Percentiles rank a stretch among this genome's conserved stretches.
Evolutionary conservation across 2,888 invertebrate genomes (phyloP).

Genomic region (Coecobrya sp.): DNA sequence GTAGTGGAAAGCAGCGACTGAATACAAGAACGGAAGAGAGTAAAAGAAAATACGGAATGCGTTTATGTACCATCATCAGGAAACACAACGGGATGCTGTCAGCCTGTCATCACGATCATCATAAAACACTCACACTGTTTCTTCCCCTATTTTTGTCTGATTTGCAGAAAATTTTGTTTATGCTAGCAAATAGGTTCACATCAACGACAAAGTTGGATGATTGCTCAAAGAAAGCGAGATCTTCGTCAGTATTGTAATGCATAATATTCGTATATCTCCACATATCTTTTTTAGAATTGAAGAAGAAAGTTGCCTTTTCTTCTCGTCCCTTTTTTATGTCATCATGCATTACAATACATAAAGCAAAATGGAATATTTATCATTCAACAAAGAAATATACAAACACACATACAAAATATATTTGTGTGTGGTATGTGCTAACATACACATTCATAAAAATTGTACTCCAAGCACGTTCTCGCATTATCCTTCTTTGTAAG

Average conservation of each 20-base stretch:
- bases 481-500: not conserved
- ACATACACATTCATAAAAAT: conserved; percentile 2
- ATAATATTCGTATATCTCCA: not conserved
- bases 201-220: conserved; percentile 60
- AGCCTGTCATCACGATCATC: conserved; percentile 74
- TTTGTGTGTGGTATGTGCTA: not conserved
- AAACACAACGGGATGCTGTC: conserved; percentile 69
- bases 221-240: conserved; percentile 56
- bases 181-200: conserved; percentile 64
- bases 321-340: conserved; percentile 34
- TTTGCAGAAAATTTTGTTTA: conserved; percentile 75
- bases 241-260: not conserved
- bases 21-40: not conserved
- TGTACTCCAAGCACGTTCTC: conserved; percentile 43
- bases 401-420: not conserved
- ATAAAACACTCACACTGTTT: conserved; percentile 66
- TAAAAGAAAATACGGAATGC: conserved; percentile 61
- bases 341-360: conserved; percentile 52
- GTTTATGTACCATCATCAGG: conserved; percentile 65
- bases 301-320: conserved; percentile 8
- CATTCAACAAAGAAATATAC: not conserved
- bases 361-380: conserved; percentile 57
- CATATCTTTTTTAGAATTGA: not conserved
- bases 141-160: conserved; percentile 59
- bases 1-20: not conserved